Evolutionary conservation across 1,140 invertebrate species (phyloP).

Genomic region (Venustaconcha ellipsiformis): DNA sequence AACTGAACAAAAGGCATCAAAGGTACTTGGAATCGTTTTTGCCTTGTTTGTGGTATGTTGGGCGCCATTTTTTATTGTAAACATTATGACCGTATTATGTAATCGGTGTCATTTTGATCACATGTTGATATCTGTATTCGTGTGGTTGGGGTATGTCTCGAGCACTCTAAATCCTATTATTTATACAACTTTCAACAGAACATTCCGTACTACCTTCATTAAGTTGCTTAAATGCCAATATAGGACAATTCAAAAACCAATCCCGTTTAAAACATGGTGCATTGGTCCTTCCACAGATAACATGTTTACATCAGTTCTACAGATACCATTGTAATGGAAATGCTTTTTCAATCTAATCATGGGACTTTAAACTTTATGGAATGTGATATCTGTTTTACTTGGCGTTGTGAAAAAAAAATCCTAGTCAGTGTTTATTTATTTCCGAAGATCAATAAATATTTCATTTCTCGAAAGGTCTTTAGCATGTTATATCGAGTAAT

Average conservation of each 20-base stretch:
- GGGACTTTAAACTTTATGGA: no score
- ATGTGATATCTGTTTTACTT: no score
- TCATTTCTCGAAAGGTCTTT: no score
- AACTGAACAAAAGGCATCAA: slow-evolving; percentile 94
- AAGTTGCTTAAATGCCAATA: slow-evolving; percentile 60
- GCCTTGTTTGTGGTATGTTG: slow-evolving; percentile 64
- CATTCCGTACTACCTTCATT: slow-evolving; percentile 61
- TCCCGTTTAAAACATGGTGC: slow-evolving; percentile 29
- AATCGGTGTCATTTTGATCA: slow-evolving; percentile 70
- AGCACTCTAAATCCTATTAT: slow-evolving; percentile 68
- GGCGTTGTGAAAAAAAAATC: no score
- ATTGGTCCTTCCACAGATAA: not conserved
- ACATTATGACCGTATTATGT: slow-evolving; percentile 59
- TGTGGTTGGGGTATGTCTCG: slow-evolving; percentile 66
- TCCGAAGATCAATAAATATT: no score
- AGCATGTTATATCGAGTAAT: no score
- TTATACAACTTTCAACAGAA: slow-evolving; percentile 67
- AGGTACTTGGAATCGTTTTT: slow-evolving; percentile 66
- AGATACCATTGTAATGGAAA: no score
- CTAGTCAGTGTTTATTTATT: no score
- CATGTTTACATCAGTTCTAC: no score
- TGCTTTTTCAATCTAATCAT: no score
- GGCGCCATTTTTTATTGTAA: slow-evolving; percentile 66
- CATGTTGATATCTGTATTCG: slow-evolving; percentile 53
- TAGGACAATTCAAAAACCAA: slow-evolving; percentile 36